Conservation (phyloP, 2,797 vertebrate species). For the Lemur catta region DNA sequence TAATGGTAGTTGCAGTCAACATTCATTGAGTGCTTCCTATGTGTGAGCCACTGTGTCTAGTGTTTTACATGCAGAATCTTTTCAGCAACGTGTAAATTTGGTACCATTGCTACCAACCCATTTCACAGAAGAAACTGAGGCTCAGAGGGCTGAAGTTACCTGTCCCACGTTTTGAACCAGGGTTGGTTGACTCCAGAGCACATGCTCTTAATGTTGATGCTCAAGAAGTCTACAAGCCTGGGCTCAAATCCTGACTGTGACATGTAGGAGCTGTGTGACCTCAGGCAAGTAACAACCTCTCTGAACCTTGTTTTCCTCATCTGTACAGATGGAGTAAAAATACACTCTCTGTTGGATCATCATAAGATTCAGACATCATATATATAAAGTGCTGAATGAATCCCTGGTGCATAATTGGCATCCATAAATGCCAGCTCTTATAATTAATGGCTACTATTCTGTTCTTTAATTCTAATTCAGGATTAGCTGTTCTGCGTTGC, state of each 20-base stretch:
- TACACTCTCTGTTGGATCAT: not conserved
- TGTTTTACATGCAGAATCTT: not conserved
- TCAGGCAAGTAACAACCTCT: not conserved
- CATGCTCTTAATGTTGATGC: not conserved
- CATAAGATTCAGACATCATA: not conserved
- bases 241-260: not conserved
- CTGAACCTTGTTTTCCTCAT: not conserved
- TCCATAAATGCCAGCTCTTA: not conserved
- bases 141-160: not conserved
- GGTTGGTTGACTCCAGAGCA: not conserved
- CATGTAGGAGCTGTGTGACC: not conserved
- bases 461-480: conserved; percentile 52
- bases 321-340: not conserved
- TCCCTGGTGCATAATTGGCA: not conserved
- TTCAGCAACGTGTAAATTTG: not conserved
- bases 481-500: conserved; percentile 4
- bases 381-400: not conserved
- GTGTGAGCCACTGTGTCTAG: not conserved
- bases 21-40: not conserved
- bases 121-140: not conserved
- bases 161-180: not conserved
- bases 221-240: not conserved
- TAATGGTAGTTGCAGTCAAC: no score
- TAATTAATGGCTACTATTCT: not conserved
- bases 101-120: not conserved